A percentile compares a stretch with the other conserved stretches of the same genome.
Conservation (phyloP, 2,888 invertebrate species). For the Campaea margaritaria region DNA sequence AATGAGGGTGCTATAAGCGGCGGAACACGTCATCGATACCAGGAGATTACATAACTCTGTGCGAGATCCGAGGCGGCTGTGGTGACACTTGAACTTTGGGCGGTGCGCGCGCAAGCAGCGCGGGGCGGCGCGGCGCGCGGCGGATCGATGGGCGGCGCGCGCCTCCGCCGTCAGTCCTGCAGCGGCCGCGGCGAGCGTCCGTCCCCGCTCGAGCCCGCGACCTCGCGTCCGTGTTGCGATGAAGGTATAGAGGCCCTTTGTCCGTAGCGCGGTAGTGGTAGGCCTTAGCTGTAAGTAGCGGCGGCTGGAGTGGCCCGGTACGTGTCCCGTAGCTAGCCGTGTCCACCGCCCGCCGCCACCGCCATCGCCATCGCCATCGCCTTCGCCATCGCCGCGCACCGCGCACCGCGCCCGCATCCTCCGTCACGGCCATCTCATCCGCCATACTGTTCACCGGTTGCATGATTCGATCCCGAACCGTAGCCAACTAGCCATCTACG, state of each 20-base stretch:
- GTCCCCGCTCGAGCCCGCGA: constrained; percentile 49
- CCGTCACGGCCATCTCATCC: constrained; percentile 42
- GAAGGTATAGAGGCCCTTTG: constrained; percentile 76
- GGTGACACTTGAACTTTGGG: constrained; percentile 56
- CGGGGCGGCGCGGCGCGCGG: no score
- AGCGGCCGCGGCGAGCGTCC: constrained; percentile 51
- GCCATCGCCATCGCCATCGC: constrained; percentile 33
- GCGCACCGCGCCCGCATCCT: constrained; percentile 46
- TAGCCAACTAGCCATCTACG: background rate
- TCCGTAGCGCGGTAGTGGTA: constrained; percentile 76
- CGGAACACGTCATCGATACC: constrained; percentile 32
- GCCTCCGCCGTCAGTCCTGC: constrained; percentile 49
- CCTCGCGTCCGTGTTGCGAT: constrained; percentile 73
- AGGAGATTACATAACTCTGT: constrained; percentile 47
- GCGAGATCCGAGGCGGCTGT: constrained; percentile 39
- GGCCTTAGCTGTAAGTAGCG: constrained; percentile 75
- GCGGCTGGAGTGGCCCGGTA: constrained; percentile 65
- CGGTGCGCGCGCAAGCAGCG: constrained; percentile 31
- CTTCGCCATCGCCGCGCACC: constrained; percentile 40
- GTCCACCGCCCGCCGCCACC: constrained; percentile 42
- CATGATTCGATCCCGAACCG: constrained; percentile 28
- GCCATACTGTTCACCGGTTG: constrained; percentile 42
- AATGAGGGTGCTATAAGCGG: background rate
- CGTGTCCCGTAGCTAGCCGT: constrained; percentile 62
- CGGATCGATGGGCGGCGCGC: constrained; percentile 16